A percentile compares a stretch with the other conserved stretches of the same genome.
Evolutionary conservation across 2,888 invertebrate species (phyloP).

Genomic region (Synanthedon myopaeformis): DNA sequence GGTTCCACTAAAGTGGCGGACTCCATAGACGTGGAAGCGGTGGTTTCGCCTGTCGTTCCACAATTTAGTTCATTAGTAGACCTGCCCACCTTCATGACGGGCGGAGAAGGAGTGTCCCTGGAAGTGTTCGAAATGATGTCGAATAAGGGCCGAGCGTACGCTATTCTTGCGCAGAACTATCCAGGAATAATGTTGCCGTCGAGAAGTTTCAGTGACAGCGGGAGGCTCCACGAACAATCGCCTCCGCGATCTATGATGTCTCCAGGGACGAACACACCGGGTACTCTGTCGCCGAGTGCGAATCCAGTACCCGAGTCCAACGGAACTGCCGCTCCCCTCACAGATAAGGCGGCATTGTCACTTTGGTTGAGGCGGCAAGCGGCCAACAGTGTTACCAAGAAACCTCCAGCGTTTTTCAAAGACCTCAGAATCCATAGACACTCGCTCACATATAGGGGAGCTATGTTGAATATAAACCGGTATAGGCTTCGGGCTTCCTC

Average conservation of each 20-base stretch:
- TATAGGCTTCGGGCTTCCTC: conserved; percentile 86
- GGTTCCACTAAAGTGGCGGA: conserved; percentile 62
- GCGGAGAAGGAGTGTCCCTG: conserved; percentile 80
- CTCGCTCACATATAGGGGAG: conserved; percentile 85
- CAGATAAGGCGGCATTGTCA: conserved; percentile 62
- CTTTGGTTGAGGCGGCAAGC: conserved; percentile 63
- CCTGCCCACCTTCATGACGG: conserved; percentile 84
- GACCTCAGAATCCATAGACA: conserved; percentile 81
- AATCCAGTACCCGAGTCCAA: conserved; percentile 22
- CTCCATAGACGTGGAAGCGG: conserved; percentile 40
- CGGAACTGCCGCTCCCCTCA: conserved; percentile 21
- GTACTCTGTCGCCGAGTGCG: conserved; percentile 32
- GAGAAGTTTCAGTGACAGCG: conserved; percentile 78
- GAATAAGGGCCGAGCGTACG: conserved; percentile 76
- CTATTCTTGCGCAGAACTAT: conserved; percentile 79
- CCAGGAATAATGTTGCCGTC: conserved; percentile 79
- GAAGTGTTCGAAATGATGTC: conserved; percentile 82
- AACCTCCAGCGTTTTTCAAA: conserved; percentile 77
- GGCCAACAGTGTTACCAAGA: conserved; percentile 42
- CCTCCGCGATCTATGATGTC: conserved; percentile 43
- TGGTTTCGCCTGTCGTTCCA: conserved; percentile 50
- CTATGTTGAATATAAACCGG: conserved; percentile 86
- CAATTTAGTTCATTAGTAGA: conserved; percentile 85
- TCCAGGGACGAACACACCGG: conserved; percentile 29
- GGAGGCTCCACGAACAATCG: conserved; percentile 50